Evolutionary conservation across 1,140 invertebrate genomes (phyloP), one percentile per base, ranked within the genome.

Genomic region (Papilio machaon): DNA sequence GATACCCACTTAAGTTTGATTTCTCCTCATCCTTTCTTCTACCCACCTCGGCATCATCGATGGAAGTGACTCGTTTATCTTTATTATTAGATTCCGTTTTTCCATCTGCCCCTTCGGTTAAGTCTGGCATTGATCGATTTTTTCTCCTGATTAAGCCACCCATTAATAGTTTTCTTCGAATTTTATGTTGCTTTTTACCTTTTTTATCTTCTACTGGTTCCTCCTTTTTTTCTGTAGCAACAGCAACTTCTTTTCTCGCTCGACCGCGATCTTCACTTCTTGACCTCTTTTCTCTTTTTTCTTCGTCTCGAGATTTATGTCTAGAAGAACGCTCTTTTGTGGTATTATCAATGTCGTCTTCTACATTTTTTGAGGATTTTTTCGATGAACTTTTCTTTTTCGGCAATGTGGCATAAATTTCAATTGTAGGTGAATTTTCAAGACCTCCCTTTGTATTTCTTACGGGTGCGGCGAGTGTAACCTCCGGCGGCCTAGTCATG

Each of bases 101-200:
- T 4, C 93, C 95, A 85, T 95, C 95, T 19, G 92, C 93, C 2
- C 95, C 96, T 90, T 98, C 97, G 2, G 98, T 96, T 19, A 99
- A 94, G 95, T 99, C 98, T 1, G 98, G 98, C 97, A 99, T 98
- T 81, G 97, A 98, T 82, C 98, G 95, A 91, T 99, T 99, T 92
- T 98, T 99, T 47, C 98, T 95, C 83, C 97, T 96, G 49, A 98
- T 98, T 77, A 98, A 95, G 2, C 98, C 98, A 38, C 98, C 98
- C 98, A 98, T 98, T 1, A 99, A 88, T 1, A 98, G 87, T 92
- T 98, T 98, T 89, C 98, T 95, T 43, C 98, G 94, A 64, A 99
- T 98, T 94, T 98, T 98, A 89, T 98, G 98, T 89, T 98, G 98
- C 85, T 98, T 99, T 88, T 98, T 98, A 17, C 96, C 95, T 87